Evolutionary conservation across 2,797 vertebrate species (phyloP).

Genomic region (Myioborus melanocephalus): DNA sequence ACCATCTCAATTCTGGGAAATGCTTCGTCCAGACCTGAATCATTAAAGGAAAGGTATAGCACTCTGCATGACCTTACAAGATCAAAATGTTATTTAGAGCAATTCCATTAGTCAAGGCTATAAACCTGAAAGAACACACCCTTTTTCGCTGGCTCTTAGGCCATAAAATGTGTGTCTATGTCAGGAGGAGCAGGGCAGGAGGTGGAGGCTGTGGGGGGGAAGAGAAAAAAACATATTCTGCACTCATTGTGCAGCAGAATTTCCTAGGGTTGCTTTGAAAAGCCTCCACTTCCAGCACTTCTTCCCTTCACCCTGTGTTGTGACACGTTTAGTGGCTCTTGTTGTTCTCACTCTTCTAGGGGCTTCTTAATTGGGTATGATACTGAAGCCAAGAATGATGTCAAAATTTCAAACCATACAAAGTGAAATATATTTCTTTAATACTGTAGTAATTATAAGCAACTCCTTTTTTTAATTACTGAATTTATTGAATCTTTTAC

Average conservation of each 20-base stretch:
- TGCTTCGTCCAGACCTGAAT: slow-evolving; percentile 78
- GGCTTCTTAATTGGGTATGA: slow-evolving; percentile 64
- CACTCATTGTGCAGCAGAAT: slow-evolving; percentile 16
- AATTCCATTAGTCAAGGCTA: slow-evolving; percentile 76
- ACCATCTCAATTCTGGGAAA: slow-evolving; percentile 86
- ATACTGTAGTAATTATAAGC: slow-evolving; percentile 24
- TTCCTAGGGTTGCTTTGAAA: slow-evolving; percentile 51
- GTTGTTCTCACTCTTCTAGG: slow-evolving; percentile 33
- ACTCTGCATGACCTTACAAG: slow-evolving; percentile 78
- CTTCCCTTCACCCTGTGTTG: slow-evolving; percentile 28
- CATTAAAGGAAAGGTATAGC: slow-evolving; percentile 81
- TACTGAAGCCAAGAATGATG: slow-evolving; percentile 61
- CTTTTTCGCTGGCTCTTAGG: slow-evolving; percentile 47
- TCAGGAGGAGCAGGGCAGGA: not conserved
- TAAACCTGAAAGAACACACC: slow-evolving; percentile 74
- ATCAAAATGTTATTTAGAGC: slow-evolving; percentile 81
- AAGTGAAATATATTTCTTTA: slow-evolving; percentile 49
- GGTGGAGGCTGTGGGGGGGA: not conserved
- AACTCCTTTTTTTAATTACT: not conserved
- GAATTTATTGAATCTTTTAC: slow-evolving; percentile 9
- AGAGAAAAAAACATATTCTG: slow-evolving; percentile 31
- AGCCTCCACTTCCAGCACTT: slow-evolving; percentile 36
- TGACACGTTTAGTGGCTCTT: slow-evolving; percentile 64
- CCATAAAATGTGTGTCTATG: slow-evolving; percentile 49
- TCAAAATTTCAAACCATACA: slow-evolving; percentile 60